These are phyloP conservation scores for Phrynosoma platyrhinos DNA, from an alignment of 2,113 vertebrate genomes.

Conservation along the genomic window DNA sequence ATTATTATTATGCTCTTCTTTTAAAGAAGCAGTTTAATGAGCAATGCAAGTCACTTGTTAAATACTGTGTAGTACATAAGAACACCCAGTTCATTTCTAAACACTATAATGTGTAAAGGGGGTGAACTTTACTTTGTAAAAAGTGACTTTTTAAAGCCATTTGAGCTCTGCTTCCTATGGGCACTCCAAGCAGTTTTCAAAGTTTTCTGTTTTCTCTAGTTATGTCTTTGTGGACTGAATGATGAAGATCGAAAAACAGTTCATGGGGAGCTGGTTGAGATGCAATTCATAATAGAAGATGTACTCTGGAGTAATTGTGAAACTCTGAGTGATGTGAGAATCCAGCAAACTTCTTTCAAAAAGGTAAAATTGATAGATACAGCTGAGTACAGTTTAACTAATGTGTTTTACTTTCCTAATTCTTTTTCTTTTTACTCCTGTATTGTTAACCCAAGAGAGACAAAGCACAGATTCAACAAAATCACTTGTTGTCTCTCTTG, in stretches of 20 bases:
- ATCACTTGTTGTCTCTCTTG: background rate
- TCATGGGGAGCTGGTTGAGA: constrained; percentile 72
- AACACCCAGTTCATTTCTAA: too few species aligned
- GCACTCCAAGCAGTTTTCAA: background rate
- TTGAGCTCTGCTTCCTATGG: background rate
- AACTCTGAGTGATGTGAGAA: constrained; percentile 11
- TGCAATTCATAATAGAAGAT: constrained; percentile 78
- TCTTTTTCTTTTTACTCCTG: background rate
- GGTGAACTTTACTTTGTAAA: too few species aligned
- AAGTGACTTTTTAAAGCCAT: too few species aligned
- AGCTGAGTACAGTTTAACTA: background rate
- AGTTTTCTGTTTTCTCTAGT: constrained; percentile 56
- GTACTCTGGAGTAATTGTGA: constrained; percentile 65
- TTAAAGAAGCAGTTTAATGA: too few species aligned
- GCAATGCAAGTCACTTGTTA: too few species aligned
- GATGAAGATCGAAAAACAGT: constrained; percentile 68
- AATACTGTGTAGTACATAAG: too few species aligned
- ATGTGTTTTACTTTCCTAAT: background rate
- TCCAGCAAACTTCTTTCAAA: constrained; percentile 9
- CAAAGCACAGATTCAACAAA: background rate
- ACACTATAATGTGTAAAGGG: too few species aligned
- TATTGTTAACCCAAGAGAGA: background rate
- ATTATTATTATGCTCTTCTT: too few species aligned
- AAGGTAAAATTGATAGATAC: constrained; percentile 53
- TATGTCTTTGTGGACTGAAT: constrained; percentile 77